phyloP scores from a whole-genome alignment of 2,888 invertebrate genomes.

The Piscicola geometra region DNA sequence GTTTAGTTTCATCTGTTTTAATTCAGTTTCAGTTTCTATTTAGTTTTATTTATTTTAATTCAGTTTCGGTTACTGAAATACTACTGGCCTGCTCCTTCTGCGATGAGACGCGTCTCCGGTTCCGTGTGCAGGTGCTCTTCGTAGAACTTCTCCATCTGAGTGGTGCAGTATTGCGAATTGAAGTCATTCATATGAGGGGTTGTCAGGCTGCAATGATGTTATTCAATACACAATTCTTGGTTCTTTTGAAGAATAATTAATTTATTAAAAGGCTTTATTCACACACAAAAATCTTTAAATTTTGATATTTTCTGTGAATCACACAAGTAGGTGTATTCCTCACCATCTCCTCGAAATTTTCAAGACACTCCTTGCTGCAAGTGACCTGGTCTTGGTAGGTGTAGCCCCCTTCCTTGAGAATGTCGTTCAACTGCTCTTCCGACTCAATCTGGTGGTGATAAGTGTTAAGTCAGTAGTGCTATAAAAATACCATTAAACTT shows the following conservation, averaged over 20 bases:
- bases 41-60: too few relatives aligned
- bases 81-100: conserved; percentile 81
- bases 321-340: too few relatives aligned
- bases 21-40: too few relatives aligned
- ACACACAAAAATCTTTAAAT: conserved; percentile 2
- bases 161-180: too few relatives aligned
- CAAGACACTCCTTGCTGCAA: conserved; percentile 19
- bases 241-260: neutral
- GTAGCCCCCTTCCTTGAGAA: conserved; percentile 31
- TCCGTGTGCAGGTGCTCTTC: conserved; percentile 91
- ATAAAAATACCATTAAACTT: neutral
- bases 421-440: conserved; percentile 27
- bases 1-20: too few relatives aligned
- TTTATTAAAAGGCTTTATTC: conserved; percentile 1
- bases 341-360: conserved; percentile 39
- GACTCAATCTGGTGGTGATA: conserved; percentile 32
- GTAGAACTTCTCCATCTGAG: conserved; percentile 73
- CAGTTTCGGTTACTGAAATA: too few relatives aligned
- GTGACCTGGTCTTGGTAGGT: conserved; percentile 36
- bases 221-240: neutral
- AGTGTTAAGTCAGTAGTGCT: neutral
- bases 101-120: conserved; percentile 85
- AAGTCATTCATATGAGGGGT: too few relatives aligned
- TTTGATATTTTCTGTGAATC: too few relatives aligned
- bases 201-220: neutral